A percentile compares a stretch with the other conserved stretches of the same genome.
Conservation (phyloP, 1,140 invertebrate species). For the Limonius californicus region DNA sequence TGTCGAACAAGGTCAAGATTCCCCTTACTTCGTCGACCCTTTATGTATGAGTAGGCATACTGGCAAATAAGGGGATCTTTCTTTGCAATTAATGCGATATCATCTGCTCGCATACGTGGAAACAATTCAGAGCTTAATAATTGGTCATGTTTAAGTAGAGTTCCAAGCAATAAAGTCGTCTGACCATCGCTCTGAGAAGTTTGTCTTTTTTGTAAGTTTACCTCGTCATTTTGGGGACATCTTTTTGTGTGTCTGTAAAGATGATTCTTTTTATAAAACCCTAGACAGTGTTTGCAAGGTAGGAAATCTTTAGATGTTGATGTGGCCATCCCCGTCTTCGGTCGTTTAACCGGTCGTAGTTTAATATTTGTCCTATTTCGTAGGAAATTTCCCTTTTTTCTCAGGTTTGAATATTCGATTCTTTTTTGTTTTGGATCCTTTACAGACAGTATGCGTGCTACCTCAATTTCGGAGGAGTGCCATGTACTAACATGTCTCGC, state of each 20-base stretch:
- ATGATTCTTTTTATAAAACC: no score
- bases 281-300: no score
- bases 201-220: not conserved
- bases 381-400: slow-evolving; percentile 4
- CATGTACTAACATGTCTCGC: no score
- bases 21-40: not conserved
- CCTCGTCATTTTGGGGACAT: no score
- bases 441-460: not conserved
- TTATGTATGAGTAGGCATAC: no score
- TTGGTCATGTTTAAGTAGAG: no score
- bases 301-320: not conserved
- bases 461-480: no score
- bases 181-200: no score
- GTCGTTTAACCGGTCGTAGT: slow-evolving; percentile 2
- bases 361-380: not conserved
- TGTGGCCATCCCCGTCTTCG: not conserved
- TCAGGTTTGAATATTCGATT: not conserved
- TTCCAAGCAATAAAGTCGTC: not conserved
- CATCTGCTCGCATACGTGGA: no score
- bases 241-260: not conserved
- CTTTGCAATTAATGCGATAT: not conserved
- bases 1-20: no score
- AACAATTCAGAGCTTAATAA: not conserved
- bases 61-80: no score
- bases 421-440: not conserved